Percentiles rank a stretch among this genome's conserved stretches.
Evolutionary conservation across 2,797 vertebrate species (phyloP).

Genomic region (Intellagama lesueurii): DNA sequence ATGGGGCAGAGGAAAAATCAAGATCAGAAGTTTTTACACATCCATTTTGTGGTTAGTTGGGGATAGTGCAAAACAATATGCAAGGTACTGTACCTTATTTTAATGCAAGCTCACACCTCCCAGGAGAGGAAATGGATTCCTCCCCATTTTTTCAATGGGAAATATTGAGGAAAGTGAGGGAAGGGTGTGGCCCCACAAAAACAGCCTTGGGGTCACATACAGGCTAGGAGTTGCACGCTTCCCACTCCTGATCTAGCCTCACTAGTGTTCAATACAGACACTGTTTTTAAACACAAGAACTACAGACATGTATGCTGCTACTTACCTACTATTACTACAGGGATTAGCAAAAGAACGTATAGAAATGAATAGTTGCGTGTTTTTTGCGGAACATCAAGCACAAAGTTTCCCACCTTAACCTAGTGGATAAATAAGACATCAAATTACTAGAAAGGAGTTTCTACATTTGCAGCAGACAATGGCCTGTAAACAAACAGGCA

Average conservation of each 20-base stretch:
- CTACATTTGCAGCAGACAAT: conserved; percentile 22
- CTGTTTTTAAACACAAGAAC: conserved; percentile 50
- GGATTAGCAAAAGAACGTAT: conserved; percentile 75
- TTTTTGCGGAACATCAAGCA: conserved; percentile 66
- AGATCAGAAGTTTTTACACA: too few species aligned
- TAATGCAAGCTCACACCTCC: too few species aligned
- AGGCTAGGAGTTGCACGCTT: too few species aligned
- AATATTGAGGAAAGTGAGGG: too few species aligned
- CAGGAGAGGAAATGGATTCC: too few species aligned
- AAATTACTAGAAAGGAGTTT: background rate
- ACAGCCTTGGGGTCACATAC: too few species aligned
- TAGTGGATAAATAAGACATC: conserved; percentile 66
- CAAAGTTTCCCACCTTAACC: conserved; percentile 83
- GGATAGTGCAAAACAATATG: too few species aligned
- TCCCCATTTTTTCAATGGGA: too few species aligned
- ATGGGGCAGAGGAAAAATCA: too few species aligned
- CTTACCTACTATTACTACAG: conserved; percentile 85
- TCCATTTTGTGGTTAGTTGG: too few species aligned
- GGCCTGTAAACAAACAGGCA: background rate
- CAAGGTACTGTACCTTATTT: too few species aligned
- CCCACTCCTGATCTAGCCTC: background rate
- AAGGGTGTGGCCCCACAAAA: too few species aligned
- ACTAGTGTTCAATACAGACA: background rate
- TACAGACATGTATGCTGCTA: conserved; percentile 29
- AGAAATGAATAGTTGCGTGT: conserved; percentile 61